phyloP scores from a whole-genome alignment of 2,888 invertebrate species.

The Julus scanicus region DNA sequence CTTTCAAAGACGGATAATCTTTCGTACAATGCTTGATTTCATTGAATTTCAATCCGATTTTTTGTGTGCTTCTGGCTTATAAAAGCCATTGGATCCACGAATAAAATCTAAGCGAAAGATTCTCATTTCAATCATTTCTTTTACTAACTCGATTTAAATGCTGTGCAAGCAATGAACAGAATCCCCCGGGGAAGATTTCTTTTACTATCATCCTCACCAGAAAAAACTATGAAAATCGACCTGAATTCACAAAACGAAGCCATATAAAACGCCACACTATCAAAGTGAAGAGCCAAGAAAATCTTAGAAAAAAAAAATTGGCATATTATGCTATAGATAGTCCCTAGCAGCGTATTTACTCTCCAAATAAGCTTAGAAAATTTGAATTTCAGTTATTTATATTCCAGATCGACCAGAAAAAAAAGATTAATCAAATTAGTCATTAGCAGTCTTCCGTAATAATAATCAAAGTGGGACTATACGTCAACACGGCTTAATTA shows the following conservation, averaged over 20 bases:
- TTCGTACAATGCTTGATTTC: slow-evolving; percentile 3
- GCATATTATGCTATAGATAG: background rate
- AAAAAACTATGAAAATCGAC: slow-evolving; percentile 34
- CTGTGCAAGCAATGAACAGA: slow-evolving; percentile 39
- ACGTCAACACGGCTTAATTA: background rate
- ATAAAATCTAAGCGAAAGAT: slow-evolving; percentile 36
- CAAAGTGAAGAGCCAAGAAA: background rate
- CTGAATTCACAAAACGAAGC: slow-evolving; percentile 2
- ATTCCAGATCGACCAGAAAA: background rate
- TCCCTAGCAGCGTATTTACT: background rate
- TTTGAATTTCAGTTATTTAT: background rate
- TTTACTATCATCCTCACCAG: slow-evolving; percentile 30
- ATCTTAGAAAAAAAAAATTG: background rate
- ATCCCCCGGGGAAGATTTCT: slow-evolving; percentile 25
- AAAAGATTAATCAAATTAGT: background rate
- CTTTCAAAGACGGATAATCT: background rate
- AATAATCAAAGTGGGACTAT: background rate
- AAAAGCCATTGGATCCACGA: background rate
- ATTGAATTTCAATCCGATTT: slow-evolving; percentile 5
- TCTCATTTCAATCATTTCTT: slow-evolving; percentile 42
- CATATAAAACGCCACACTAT: slow-evolving; percentile 11
- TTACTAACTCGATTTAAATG: slow-evolving; percentile 39
- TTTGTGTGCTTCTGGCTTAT: background rate
- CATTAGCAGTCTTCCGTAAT: slow-evolving; percentile 1
- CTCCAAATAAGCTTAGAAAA: background rate